Base-by-base conservation (phyloP, 2,888 invertebrate genomes). In the Peribatodes rhomboidaria region DNA sequence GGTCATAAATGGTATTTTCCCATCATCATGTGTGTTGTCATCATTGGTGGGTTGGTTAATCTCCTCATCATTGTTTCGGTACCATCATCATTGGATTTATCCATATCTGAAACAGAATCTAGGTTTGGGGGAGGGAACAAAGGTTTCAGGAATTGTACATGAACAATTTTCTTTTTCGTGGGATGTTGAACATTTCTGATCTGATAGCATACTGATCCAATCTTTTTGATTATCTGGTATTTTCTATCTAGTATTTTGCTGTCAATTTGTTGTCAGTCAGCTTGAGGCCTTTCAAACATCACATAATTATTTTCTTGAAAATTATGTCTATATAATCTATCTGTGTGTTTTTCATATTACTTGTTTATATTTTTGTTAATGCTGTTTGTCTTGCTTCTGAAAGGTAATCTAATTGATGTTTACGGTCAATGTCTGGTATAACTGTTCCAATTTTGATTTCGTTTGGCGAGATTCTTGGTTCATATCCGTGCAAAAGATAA, bases 251-350 rank as follows among this genome's bases (percentile, higher is more conserved):
- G 31, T 39, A 61, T 56, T 33, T 56, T 50, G 55, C 41, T 18
- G 61, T 61, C n/a, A 61, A 41, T 20, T 14, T n/a, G n/a, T n/a
- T n/a, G n/a, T n/a, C n/a, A n/a, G n/a, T n/a, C n/a, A n/a, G 61
- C 37, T 31, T 61, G 33, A 18, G 33, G 55, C 61, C 61, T 55
- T 50, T 61, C 61, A 61, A 55, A 61, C 20, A 61, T 18, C 7
- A 56, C 61, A 61, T 55, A 61, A 18, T 61, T 55, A 37, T 55
- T 49, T 41, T 16, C 31, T 18, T 55, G 46, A 14, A 61, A 61
- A 20, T 46, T 55, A 41, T 61, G 42, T 61, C 55, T n/a, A 13
- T n/a, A n/a, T n/a, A 61, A 8, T 55, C 55, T 53, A 53, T 53
- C 41, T 53, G n/a, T 27, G 39, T 53, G 14, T 53, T 53, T 4